Percentiles rank a stretch among this genome's conserved stretches.
phyloP scores from a whole-genome alignment of 1,140 invertebrate genomes.

The Triops cancriformis region DNA sequence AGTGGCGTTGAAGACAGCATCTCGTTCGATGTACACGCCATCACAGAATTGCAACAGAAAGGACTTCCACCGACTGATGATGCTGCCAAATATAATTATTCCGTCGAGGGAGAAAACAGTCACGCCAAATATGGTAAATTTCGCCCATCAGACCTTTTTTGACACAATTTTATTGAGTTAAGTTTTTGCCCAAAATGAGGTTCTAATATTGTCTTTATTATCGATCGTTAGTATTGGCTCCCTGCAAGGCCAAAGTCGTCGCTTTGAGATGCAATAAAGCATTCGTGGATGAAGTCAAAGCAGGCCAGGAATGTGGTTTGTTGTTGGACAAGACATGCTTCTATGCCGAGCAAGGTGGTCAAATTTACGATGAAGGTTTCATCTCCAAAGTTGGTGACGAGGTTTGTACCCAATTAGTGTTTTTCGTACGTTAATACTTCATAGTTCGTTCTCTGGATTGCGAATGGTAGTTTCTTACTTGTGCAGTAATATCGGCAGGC shows the following conservation, averaged over 20 bases:
- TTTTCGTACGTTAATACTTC: background rate
- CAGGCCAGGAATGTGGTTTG: conserved; percentile 84
- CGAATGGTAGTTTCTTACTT: too few relatives aligned
- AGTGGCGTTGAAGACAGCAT: conserved; percentile 67
- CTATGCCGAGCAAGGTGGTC: conserved; percentile 97
- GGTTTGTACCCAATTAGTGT: conserved; percentile 36
- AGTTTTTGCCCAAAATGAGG: conserved; percentile 15
- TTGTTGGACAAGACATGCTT: conserved; percentile 78
- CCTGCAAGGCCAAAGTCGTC: conserved; percentile 42
- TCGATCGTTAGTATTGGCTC: conserved; percentile 27
- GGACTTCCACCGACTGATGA: conserved; percentile 77
- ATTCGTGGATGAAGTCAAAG: conserved; percentile 75
- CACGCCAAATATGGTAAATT: conserved; percentile 56
- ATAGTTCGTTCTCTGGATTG: too few relatives aligned
- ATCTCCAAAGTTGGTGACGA: conserved; percentile 79
- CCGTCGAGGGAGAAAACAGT: conserved; percentile 46
- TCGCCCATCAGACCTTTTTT: too few relatives aligned
- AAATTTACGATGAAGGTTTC: conserved; percentile 95
- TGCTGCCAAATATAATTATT: conserved; percentile 84
- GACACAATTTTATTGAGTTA: conserved; percentile 26
- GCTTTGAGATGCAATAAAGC: conserved; percentile 61
- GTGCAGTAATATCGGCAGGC: too few relatives aligned
- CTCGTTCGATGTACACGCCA: conserved; percentile 88
- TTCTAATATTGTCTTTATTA: background rate
- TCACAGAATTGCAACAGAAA: conserved; percentile 77